Evolutionary conservation across 1,140 invertebrate species (phyloP).

Genomic region (Grapholita molesta): DNA sequence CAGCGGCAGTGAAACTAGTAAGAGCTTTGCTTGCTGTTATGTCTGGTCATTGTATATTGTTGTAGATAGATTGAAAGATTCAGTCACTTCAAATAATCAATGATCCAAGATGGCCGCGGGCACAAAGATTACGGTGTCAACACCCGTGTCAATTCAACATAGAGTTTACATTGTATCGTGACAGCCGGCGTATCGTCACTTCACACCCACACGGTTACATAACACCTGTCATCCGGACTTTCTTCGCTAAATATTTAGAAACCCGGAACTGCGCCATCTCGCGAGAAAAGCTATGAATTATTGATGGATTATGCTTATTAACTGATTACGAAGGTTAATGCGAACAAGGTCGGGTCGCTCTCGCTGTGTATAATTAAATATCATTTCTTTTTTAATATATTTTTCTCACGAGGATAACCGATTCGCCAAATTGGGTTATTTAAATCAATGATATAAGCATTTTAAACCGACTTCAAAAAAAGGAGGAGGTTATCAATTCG

Average conservation of each 20-base stretch:
- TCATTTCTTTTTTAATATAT: neutral
- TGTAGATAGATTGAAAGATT: too few relatives aligned
- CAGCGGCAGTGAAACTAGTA: too few relatives aligned
- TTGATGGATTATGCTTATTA: slow-evolving; percentile 1
- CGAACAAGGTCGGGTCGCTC: neutral
- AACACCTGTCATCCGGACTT: neutral
- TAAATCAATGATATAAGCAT: too few relatives aligned
- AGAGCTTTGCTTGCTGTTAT: too few relatives aligned
- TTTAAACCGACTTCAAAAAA: too few relatives aligned
- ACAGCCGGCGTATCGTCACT: too few relatives aligned
- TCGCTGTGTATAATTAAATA: neutral
- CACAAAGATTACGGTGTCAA: neutral
- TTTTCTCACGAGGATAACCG: neutral
- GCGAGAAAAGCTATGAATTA: neutral
- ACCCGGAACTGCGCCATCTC: neutral
- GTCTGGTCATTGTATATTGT: too few relatives aligned
- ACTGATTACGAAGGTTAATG: neutral
- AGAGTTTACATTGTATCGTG: neutral
- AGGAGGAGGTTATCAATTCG: too few relatives aligned
- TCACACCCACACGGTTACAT: neutral
- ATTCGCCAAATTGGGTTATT: too few relatives aligned
- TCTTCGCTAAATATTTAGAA: slow-evolving; percentile 2
- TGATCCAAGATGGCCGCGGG: neutral
- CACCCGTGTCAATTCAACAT: neutral
- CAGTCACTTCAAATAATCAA: neutral